Conservation (phyloP, 2,113 vertebrate genomes). For the Zosterops pallidus region DNA sequence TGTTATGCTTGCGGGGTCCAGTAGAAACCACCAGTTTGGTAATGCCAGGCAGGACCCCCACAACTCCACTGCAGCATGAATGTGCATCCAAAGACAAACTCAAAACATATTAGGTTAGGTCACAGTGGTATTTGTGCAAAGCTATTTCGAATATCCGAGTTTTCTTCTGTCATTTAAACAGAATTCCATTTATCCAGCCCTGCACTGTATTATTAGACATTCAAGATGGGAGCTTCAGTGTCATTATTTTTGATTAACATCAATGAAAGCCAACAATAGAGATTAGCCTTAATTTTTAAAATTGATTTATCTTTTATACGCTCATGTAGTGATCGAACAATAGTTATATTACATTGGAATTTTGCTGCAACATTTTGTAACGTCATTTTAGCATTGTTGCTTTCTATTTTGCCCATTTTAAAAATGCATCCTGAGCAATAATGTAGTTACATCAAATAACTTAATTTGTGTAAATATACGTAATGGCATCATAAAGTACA, state of each 20-base stretch:
- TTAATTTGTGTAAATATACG: conserved; percentile 61
- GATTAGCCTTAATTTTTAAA: not conserved
- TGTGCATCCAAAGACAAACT: not conserved
- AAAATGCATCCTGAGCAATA: conserved; percentile 66
- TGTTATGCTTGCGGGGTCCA: not conserved
- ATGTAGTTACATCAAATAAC: conserved; percentile 56
- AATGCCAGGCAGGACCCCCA: not conserved
- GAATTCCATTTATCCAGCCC: not conserved
- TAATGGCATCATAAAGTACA: conserved; percentile 64
- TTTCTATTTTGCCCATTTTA: conserved; percentile 59
- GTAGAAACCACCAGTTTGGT: not conserved
- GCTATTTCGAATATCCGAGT: not conserved
- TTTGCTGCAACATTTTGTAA: conserved; percentile 50
- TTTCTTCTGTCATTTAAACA: not conserved
- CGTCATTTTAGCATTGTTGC: conserved; percentile 47
- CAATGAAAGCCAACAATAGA: conserved; percentile 23
- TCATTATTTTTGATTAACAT: conserved; percentile 40
- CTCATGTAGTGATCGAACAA: conserved; percentile 17
- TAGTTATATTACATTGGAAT: conserved; percentile 56
- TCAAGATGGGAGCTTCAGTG: not conserved
- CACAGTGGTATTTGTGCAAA: not conserved
- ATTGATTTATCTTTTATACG: not conserved
- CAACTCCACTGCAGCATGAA: not conserved
- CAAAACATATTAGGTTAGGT: not conserved
- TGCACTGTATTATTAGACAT: not conserved